These are phyloP conservation scores for Phyllotreta cruciferae DNA, from an alignment of 2,888 invertebrate genomes.

Conservation along the genomic window DNA sequence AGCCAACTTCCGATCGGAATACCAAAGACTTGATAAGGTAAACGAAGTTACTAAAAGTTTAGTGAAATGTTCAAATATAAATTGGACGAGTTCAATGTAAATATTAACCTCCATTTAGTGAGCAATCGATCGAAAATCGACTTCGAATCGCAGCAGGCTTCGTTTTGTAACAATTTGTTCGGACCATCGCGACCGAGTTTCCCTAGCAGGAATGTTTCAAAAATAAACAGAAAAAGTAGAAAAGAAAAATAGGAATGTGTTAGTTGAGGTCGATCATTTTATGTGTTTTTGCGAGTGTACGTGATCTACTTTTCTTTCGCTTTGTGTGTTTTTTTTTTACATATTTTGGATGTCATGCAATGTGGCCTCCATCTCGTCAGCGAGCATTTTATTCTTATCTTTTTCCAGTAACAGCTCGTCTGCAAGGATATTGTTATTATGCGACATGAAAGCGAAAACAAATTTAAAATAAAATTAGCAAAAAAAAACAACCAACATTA, in stretches of 20 bases:
- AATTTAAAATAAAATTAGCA: no score
- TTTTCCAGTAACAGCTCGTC: conserved; percentile 95
- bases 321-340: conserved; percentile 65
- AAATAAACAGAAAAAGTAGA: conserved; percentile 4
- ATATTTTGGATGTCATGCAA: conserved; percentile 99
- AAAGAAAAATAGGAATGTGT: conserved; percentile 40
- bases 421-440: conserved; percentile 67
- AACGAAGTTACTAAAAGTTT: no score
- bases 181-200: no score
- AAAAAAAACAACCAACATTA: background rate
- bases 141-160: no score
- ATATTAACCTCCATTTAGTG: no score
- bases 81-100: no score
- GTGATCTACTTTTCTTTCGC: conserved; percentile 19
- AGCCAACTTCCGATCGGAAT: no score
- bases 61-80: no score
- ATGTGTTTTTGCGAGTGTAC: conserved; percentile 8
- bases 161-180: no score
- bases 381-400: conserved; percentile 94
- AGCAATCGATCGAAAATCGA: no score
- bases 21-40: no score
- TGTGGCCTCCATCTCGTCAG: conserved; percentile 98
- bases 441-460: conserved; percentile 47
- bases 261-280: conserved; percentile 38
- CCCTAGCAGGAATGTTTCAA: background rate